A percentile compares a stretch with the other conserved stretches of the same genome.
phyloP scores from a whole-genome alignment of 2,888 invertebrate genomes.

The Morpho achilles region DNA sequence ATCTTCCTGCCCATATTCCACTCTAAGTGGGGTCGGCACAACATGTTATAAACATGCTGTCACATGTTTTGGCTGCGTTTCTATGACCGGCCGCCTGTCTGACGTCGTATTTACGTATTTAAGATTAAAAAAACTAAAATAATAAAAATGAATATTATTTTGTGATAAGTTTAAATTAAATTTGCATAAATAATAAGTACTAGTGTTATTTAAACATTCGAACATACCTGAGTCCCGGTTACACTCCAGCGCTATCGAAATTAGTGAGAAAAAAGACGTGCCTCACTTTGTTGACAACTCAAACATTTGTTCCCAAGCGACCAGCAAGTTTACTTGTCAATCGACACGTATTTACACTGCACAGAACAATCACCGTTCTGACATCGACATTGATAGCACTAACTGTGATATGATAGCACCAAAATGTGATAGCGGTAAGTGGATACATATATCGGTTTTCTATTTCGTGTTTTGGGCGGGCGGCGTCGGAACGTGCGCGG shows the following conservation, averaged over 20 bases:
- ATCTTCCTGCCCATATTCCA: too few species aligned
- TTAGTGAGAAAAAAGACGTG: slow-evolving; percentile 39
- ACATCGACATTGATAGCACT: slow-evolving; percentile 15
- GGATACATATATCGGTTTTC: slow-evolving; percentile 8
- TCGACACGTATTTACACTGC: slow-evolving; percentile 37
- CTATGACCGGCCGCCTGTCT: too few species aligned
- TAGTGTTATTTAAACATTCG: neutral
- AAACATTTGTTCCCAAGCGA: slow-evolving; percentile 55
- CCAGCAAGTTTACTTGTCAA: slow-evolving; percentile 40
- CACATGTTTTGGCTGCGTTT: too few species aligned
- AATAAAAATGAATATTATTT: too few species aligned
- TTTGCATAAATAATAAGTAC: too few species aligned
- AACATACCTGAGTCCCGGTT: slow-evolving; percentile 37
- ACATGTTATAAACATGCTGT: too few species aligned
- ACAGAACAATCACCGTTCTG: slow-evolving; percentile 23
- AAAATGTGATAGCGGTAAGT: slow-evolving; percentile 3
- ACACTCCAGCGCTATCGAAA: slow-evolving; percentile 33
- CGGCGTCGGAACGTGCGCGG: slow-evolving; percentile 69
- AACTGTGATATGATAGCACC: slow-evolving; percentile 9
- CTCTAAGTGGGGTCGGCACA: too few species aligned
- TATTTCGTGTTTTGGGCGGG: slow-evolving; percentile 56
- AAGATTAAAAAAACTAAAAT: too few species aligned
- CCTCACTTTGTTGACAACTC: slow-evolving; percentile 54
- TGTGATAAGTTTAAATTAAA: too few species aligned
- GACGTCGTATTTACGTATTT: too few species aligned